Percentiles rank a stretch among this genome's conserved stretches.
Evolutionary conservation across 2,888 invertebrate genomes (phyloP).

Genomic region (Ormyrus labotus): DNA sequence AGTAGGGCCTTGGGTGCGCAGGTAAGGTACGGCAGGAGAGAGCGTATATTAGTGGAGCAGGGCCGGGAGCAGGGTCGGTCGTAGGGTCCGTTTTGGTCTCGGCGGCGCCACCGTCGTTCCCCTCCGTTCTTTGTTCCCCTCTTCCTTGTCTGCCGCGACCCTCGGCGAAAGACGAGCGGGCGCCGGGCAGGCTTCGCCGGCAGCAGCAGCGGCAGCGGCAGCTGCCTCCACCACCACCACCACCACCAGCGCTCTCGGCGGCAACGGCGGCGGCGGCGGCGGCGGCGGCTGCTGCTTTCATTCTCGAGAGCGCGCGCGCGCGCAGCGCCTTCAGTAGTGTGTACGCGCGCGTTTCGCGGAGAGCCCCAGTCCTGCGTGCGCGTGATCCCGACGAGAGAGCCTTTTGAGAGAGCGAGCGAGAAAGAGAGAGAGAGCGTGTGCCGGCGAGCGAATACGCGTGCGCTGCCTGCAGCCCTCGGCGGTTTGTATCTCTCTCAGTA

Average conservation of each 20-base stretch:
- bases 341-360: neutral
- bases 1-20: too few species aligned
- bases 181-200: slow-evolving; percentile 52
- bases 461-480: too few species aligned
- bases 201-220: slow-evolving; percentile 51
- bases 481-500: slow-evolving; percentile 9
- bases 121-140: slow-evolving; percentile 42
- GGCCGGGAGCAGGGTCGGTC: neutral
- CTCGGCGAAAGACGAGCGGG: slow-evolving; percentile 35
- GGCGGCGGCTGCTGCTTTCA: too few species aligned
- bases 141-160: slow-evolving; percentile 13
- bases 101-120: slow-evolving; percentile 23
- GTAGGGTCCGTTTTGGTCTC: neutral
- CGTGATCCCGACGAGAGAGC: too few species aligned
- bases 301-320: neutral
- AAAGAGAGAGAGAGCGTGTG: too few species aligned
- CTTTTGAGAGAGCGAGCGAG: too few species aligned
- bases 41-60: slow-evolving; percentile 10
- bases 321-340: neutral
- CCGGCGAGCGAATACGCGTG: too few species aligned
- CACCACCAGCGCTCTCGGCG: neutral
- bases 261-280: neutral
- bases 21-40: too few species aligned
- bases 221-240: slow-evolving; percentile 53
- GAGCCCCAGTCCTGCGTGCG: too few species aligned